Evolutionary conservation across 2,113 vertebrate genomes (phyloP).

Genomic region (Gymnocephalus cernua): DNA sequence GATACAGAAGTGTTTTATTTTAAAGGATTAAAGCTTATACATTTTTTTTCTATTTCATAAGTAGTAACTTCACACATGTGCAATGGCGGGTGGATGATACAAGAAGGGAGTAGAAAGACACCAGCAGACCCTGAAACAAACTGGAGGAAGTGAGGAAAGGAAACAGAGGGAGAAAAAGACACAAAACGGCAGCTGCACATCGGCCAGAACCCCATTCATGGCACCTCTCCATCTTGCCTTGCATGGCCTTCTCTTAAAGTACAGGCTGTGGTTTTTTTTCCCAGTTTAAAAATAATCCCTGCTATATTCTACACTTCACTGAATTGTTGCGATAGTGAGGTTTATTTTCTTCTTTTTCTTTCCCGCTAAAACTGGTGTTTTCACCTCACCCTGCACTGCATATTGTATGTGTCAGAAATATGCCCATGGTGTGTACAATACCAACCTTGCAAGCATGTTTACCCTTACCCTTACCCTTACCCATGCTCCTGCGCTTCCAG

Average conservation of each 20-base stretch:
- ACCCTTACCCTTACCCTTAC: constrained; percentile 48
- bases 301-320: constrained; percentile 74
- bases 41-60: neutral
- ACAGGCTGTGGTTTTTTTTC: constrained; percentile 83
- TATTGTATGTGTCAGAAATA: constrained; percentile 56
- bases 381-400: constrained; percentile 50
- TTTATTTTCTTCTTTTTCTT: constrained; percentile 24
- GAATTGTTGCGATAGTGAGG: constrained; percentile 62
- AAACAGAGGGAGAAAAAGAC: constrained; percentile 39
- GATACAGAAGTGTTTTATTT: constrained; percentile 13
- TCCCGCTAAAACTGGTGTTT: constrained; percentile 57
- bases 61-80: constrained; percentile 8
- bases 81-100: neutral
- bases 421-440: constrained; percentile 56
- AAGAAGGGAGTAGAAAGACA: constrained; percentile 9
- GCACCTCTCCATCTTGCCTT: constrained; percentile 88
- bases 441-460: constrained; percentile 59
- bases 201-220: constrained; percentile 83
- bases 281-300: constrained; percentile 68
- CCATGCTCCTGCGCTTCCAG: constrained; percentile 8
- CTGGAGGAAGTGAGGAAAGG: constrained; percentile 51
- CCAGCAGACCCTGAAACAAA: constrained; percentile 32
- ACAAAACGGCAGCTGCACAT: constrained; percentile 65
- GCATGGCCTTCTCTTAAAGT: constrained; percentile 85
- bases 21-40: neutral